These are phyloP conservation scores for Lithobates pipiens DNA, from an alignment of 2,797 vertebrate genomes.

Conservation along the genomic window DNA sequence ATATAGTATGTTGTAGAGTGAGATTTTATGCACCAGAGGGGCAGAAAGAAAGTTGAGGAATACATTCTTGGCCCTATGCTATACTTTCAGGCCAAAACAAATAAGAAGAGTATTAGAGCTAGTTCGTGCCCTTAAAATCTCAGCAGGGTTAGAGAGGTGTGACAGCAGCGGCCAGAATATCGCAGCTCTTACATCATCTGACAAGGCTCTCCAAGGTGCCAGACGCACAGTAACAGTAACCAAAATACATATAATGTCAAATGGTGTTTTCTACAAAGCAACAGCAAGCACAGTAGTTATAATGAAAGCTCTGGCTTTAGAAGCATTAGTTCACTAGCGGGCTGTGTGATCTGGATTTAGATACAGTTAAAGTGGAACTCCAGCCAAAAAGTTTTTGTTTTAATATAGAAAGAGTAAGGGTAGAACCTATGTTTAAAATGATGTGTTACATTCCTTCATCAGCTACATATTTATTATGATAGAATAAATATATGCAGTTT, in stretches of 20 bases:
- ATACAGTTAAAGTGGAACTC: too few relatives aligned
- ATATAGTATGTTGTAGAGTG: background rate
- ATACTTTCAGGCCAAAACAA: constrained; percentile 66
- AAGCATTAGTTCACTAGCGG: too few relatives aligned
- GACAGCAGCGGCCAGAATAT: constrained; percentile 44
- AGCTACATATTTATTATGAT: too few relatives aligned
- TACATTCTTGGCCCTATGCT: constrained; percentile 66
- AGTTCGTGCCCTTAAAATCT: constrained; percentile 63
- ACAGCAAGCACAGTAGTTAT: background rate
- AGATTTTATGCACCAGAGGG: constrained; percentile 14
- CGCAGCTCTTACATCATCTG: constrained; percentile 17
- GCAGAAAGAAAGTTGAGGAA: constrained; percentile 42
- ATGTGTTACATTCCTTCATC: too few relatives aligned
- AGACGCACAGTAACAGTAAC: constrained; percentile 42
- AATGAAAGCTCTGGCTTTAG: background rate
- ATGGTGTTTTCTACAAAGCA: background rate
- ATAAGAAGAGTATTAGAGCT: constrained; percentile 51
- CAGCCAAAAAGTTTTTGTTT: too few relatives aligned
- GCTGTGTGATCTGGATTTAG: too few relatives aligned
- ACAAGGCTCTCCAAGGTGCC: constrained; percentile 29
- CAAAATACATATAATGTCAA: constrained; percentile 40
- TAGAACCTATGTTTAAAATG: too few relatives aligned
- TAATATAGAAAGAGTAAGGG: too few relatives aligned
- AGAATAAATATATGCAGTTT: too few relatives aligned
- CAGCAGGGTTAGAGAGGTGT: constrained; percentile 51